Percentiles rank a stretch among this genome's conserved stretches.
These are phyloP conservation scores for Palaemon carinicauda DNA, from an alignment of 1,140 invertebrate species.

Conservation along the genomic window DNA sequence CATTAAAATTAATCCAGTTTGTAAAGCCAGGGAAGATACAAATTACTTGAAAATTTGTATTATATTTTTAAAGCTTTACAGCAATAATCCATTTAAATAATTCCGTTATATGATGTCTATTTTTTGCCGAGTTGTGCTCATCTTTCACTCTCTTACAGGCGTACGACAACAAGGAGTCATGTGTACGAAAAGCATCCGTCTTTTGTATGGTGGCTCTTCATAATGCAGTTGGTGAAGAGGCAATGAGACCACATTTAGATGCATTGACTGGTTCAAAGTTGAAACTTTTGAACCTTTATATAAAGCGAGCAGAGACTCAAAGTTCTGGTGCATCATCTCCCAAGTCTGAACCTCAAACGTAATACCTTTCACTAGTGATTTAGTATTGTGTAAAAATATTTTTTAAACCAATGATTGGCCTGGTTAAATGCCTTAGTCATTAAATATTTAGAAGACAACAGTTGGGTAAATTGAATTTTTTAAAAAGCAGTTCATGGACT, in stretches of 20 bases:
- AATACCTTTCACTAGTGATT: conserved; percentile 23
- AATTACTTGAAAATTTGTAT: too few relatives aligned
- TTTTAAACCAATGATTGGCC: neutral
- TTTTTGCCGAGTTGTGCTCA: neutral
- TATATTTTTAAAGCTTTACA: too few relatives aligned
- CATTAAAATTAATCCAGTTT: too few relatives aligned
- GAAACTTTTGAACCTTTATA: conserved; percentile 78
- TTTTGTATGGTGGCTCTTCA: conserved; percentile 96
- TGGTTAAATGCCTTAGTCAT: too few relatives aligned
- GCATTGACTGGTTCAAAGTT: conserved; percentile 85
- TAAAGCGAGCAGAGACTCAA: conserved; percentile 70
- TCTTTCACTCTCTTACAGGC: conserved; percentile 70
- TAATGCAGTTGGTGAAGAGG: conserved; percentile 82
- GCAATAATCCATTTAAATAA: neutral
- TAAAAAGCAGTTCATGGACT: neutral
- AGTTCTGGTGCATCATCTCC: conserved; percentile 59
- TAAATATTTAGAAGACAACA: neutral
- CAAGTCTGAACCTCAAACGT: conserved; percentile 59
- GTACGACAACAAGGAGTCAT: conserved; percentile 86
- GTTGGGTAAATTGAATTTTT: neutral
- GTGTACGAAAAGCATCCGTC: conserved; percentile 91
- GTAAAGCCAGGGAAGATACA: too few relatives aligned
- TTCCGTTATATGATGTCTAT: conserved; percentile 61
- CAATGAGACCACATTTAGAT: conserved; percentile 79
- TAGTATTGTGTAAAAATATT: neutral